A percentile compares a stretch with the other conserved stretches of the same genome.
Evolutionary conservation across 1,140 invertebrate genomes (phyloP).

Genomic region (Drosophila virilis): DNA sequence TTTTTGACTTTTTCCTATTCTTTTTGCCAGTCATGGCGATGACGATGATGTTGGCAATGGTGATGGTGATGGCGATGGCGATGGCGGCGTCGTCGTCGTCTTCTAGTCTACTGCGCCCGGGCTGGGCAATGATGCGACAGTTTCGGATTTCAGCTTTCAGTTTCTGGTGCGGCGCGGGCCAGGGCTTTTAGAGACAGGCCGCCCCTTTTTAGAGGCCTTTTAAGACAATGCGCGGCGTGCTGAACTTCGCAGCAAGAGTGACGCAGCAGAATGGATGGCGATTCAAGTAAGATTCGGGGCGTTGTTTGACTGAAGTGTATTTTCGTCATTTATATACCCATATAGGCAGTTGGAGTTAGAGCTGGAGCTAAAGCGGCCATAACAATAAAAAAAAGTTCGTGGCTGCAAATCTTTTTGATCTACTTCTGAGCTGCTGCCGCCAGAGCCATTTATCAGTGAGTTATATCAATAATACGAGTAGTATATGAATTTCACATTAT

Average conservation of each 20-base stretch:
- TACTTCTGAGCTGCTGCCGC: constrained; percentile 39
- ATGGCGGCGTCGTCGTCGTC: constrained; percentile 54
- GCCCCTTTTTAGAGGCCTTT: constrained; percentile 56
- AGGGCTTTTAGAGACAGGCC: constrained; percentile 61
- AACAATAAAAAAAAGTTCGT: constrained; percentile 34
- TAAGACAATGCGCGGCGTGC: constrained; percentile 67
- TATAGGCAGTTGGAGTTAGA: neutral
- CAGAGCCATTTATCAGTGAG: constrained; percentile 67
- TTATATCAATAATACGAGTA: constrained; percentile 69
- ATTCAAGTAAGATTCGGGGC: constrained; percentile 14
- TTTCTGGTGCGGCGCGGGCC: constrained; percentile 21
- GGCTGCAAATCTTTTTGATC: constrained; percentile 54
- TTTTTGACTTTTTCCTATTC: neutral
- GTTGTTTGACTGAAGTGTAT: constrained; percentile 49
- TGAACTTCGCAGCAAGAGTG: constrained; percentile 77
- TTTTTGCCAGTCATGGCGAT: constrained; percentile 67
- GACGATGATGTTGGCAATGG: constrained; percentile 52
- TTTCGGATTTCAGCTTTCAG: constrained; percentile 29
- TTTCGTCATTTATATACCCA: constrained; percentile 37
- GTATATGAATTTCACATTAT: constrained; percentile 67
- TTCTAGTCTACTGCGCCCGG: constrained; percentile 74
- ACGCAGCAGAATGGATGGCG: constrained; percentile 41
- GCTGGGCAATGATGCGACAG: constrained; percentile 70
- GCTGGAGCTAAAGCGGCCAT: constrained; percentile 1
- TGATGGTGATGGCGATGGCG: constrained; percentile 46